Evolutionary conservation across 2,113 vertebrate genomes (phyloP), one percentile per base, ranked within the genome.

Genomic region (Neodontobutis hainanensis): DNA sequence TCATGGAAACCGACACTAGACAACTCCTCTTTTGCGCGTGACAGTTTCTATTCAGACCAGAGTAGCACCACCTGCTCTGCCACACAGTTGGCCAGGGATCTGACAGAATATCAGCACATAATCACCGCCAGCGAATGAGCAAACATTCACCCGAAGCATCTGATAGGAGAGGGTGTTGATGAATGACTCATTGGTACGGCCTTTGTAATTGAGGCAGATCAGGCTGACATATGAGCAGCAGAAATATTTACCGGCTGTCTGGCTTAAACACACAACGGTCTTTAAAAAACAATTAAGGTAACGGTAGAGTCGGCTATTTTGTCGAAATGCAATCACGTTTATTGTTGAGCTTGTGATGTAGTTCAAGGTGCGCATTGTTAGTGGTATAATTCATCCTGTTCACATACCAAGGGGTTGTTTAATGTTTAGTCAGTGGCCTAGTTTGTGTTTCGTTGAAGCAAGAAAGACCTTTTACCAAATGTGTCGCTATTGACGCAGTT

Each of bases 111-210:
- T 77, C 76, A 74, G 66, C 73, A 73, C 70, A 70, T 77, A 69
- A 74, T 82, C 70, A 53, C 75, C 59, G 72, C 71, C 70, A 83
- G 63, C 19, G 69, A 81, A 82, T 75, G 82, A 89, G 82, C 78
- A 80, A 81, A 85, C 84, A 81, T 67, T 83, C 82, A 76, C 60
- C 71, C 70, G 51, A 16, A 74, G 73, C 80, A 86, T 88, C 87
- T 87, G 84, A 88, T 85, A 48, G 63, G 73, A 62, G 73, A 77
- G 43, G 8, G 72, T 78, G 81, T 72, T 85, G 85, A 87, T 86
- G 78, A 87, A 80, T 88, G 84, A 87, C 76, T 89, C 85, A 78
- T 79, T 59, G 68, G 58, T 65, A 36, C 68, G 71, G 53, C 68
- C 75, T 66, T 53, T 85, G 77, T 85, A 85, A 88, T 88, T 80